phyloP scores from a whole-genome alignment of 2,797 vertebrate genomes.

The Ctenosaura bakeri region DNA sequence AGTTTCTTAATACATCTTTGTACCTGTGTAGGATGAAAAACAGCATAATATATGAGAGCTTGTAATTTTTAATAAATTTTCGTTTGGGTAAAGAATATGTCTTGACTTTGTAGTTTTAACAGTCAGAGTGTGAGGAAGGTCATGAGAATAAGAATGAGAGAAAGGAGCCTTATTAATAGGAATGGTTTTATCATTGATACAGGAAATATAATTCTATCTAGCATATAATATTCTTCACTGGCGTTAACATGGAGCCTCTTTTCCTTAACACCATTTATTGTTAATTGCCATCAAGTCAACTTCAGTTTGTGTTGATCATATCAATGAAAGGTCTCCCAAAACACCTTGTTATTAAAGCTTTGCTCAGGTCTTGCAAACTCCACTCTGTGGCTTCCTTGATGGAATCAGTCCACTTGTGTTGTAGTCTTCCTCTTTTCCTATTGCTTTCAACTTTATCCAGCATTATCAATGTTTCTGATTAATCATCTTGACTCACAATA shows the following conservation, averaged over 20 bases:
- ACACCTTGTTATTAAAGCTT: background rate
- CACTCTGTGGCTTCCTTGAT: too few species aligned
- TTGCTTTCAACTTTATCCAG: too few species aligned
- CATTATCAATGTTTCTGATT: too few species aligned
- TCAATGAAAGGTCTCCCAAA: background rate
- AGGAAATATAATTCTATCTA: background rate
- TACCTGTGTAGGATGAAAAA: slow-evolving; percentile 36
- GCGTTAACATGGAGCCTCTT: too few species aligned
- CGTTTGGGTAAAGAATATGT: background rate
- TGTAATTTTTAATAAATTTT: slow-evolving; percentile 18
- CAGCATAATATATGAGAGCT: background rate
- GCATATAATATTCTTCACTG: background rate
- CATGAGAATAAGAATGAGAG: background rate
- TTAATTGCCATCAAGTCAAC: too few species aligned
- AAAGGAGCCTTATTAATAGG: background rate
- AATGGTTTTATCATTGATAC: background rate
- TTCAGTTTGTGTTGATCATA: too few species aligned
- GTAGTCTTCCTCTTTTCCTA: too few species aligned
- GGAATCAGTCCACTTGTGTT: too few species aligned
- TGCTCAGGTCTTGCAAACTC: background rate
- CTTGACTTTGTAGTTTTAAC: background rate
- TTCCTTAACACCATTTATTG: too few species aligned
- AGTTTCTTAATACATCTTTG: slow-evolving; percentile 47
- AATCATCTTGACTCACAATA: too few species aligned
- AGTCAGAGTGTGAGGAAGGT: background rate